Evolutionary conservation across 2,888 invertebrate genomes (phyloP), one percentile per base, ranked within the genome.

Genomic region (Drosophila niveifrons): DNA sequence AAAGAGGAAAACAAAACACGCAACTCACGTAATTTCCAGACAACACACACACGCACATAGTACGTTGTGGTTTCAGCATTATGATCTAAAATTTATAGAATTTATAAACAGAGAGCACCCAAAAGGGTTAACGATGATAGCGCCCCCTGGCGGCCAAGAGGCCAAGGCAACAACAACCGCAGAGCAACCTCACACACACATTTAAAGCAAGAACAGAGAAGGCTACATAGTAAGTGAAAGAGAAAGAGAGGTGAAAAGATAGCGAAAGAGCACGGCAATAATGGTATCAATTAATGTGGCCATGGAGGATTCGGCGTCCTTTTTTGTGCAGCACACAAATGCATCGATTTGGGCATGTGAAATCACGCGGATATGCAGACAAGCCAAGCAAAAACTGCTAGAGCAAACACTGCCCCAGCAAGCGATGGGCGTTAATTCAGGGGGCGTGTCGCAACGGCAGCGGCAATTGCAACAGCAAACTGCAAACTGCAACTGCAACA

Each of bases 31-130:
- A 73, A 56, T 71, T 68, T 65, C 39, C 55, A 61, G 63, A 53
- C 61, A 72, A 57, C 28, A 58, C 43, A 66, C 56, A 66, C 48
- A 18, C 41, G 39, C 29, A 58, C 50, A 50, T 13, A 44, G 9
- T 56, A 57, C 43, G 50, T 11, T 63, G 63, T 68, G 72, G 72
- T 69, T 61, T 44, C 23, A 57, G 57, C 73, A 85, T 88, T 85
- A 83, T 81, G 83, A 85, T 85, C 88, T 85, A 85, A 85, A 88
- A 85, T 85, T 86, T 86, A 85, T 85, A 85, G 85, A 85, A 85
- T 85, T 88, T 85, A 67, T 83, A 85, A 85, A 69, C 74, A 88
- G 70, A 31, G 55, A 67, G 64, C 69, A 66, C 78, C 80, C 80
- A 63, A 78, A 83, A 72, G 84, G 83, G 77, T 72, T 73, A 68